Evolutionary conservation across 1,140 invertebrate genomes (phyloP).

Genomic region (Kradibia gibbosae): DNA sequence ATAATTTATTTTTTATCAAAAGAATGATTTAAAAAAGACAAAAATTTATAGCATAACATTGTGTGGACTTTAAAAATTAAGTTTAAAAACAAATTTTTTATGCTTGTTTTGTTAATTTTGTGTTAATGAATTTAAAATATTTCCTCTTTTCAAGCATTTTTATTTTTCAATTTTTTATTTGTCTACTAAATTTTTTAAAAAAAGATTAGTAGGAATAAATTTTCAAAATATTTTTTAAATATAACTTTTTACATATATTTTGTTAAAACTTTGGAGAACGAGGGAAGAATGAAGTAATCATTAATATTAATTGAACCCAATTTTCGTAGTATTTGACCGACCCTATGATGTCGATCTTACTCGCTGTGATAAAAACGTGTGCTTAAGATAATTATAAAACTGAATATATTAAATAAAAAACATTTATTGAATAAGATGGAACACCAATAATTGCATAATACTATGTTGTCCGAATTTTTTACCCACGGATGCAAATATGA

Average conservation of each 20-base stretch:
- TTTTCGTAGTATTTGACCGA: slow-evolving; percentile 39
- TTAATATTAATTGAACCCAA: slow-evolving; percentile 29
- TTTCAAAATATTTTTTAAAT: slow-evolving; percentile 42
- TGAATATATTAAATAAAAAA: slow-evolving; percentile 49
- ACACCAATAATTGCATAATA: slow-evolving; percentile 25
- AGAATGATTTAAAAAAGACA: neutral
- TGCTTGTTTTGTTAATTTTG: slow-evolving; percentile 22
- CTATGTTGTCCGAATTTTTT: neutral
- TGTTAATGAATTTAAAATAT: slow-evolving; percentile 29
- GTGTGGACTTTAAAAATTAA: slow-evolving; percentile 40
- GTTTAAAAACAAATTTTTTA: slow-evolving; percentile 33
- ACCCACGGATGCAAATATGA: neutral
- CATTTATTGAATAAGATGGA: slow-evolving; percentile 47
- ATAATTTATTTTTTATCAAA: neutral
- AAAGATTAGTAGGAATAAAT: slow-evolving; percentile 40
- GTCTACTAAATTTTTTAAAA: slow-evolving; percentile 46
- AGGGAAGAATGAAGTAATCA: slow-evolving; percentile 29
- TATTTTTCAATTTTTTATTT: slow-evolving; percentile 45
- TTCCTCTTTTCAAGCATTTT: slow-evolving; percentile 45
- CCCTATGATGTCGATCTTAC: slow-evolving; percentile 13
- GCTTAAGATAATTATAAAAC: slow-evolving; percentile 48
- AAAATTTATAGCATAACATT: slow-evolving; percentile 16
- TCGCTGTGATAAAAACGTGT: slow-evolving; percentile 51
- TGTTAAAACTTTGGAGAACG: slow-evolving; percentile 29
- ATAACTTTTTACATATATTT: slow-evolving; percentile 35